Evolutionary conservation across 2,888 invertebrate species (phyloP).

Genomic region (Andrena haemorrhoa): DNA sequence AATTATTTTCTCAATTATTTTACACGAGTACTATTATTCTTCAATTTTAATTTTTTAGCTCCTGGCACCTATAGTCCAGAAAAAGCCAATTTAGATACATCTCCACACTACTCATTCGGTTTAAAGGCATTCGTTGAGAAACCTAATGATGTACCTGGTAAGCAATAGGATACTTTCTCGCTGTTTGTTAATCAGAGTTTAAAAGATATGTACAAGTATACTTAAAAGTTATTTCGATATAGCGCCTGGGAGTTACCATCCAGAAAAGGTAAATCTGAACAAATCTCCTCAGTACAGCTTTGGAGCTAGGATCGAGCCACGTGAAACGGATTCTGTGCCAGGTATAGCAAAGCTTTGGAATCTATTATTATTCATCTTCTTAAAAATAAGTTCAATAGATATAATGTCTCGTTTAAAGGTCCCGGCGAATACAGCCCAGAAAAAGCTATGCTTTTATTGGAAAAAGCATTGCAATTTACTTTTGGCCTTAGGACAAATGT

Average conservation of each 20-base stretch:
- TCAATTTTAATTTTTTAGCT: constrained; percentile 62
- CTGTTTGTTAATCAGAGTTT: background rate
- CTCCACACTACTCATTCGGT: constrained; percentile 90
- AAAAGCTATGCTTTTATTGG: constrained; percentile 81
- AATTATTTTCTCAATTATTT: no score
- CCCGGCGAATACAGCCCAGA: constrained; percentile 86
- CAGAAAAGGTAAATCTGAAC: constrained; percentile 78
- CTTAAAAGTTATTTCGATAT: constrained; percentile 28
- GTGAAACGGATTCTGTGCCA: constrained; percentile 76
- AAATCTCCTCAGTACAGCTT: constrained; percentile 77
- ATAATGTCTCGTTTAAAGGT: constrained; percentile 72
- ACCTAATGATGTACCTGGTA: constrained; percentile 88
- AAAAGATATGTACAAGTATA: background rate
- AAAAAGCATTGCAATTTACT: constrained; percentile 79
- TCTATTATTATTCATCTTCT: background rate
- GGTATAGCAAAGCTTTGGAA: constrained; percentile 71
- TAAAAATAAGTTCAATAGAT: constrained; percentile 29
- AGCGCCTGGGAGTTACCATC: constrained; percentile 79
- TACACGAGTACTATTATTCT: no score
- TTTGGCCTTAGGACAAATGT: constrained; percentile 78
- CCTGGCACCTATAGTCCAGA: constrained; percentile 83
- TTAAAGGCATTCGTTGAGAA: constrained; percentile 88
- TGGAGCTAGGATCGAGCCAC: constrained; percentile 68
- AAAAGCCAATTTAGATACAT: constrained; percentile 87
- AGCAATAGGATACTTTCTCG: constrained; percentile 14